Conservation (phyloP, 2,888 invertebrate species). For the Diaprepes abbreviatus region DNA sequence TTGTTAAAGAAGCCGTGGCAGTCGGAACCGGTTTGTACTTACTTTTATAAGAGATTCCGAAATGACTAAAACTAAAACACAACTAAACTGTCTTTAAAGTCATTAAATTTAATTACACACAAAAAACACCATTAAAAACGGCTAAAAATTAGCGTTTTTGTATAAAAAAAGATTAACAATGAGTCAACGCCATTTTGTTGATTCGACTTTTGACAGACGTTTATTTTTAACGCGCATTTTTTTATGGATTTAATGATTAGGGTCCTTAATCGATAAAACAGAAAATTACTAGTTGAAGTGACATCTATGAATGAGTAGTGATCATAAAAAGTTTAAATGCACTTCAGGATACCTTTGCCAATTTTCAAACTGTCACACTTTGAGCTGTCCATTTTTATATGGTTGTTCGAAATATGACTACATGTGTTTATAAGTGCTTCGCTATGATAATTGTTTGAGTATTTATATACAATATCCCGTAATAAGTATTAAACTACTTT, state of each 20-base stretch:
- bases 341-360: too few relatives aligned
- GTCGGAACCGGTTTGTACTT: conserved; percentile 49
- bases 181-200: conserved; percentile 47
- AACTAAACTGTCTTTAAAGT: conserved; percentile 52
- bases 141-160: conserved; percentile 17
- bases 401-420: too few relatives aligned
- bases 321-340: too few relatives aligned
- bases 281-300: not conserved
- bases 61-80: conserved; percentile 40
- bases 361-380: too few relatives aligned
- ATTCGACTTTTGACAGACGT: conserved; percentile 10
- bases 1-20: conserved; percentile 44
- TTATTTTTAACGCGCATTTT: not conserved
- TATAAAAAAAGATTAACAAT: conserved; percentile 32
- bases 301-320: not conserved
- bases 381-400: too few relatives aligned
- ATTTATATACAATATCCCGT: too few relatives aligned
- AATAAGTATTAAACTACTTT: not conserved
- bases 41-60: conserved; percentile 47
- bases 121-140: conserved; percentile 38
- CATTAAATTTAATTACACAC: conserved; percentile 49
- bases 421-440: not conserved
- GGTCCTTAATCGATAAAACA: not conserved
- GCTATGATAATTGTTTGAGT: too few relatives aligned
- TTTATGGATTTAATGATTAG: conserved; percentile 11